Percentiles rank a stretch among this genome's conserved stretches.
These are phyloP conservation scores for Mongoloraphidia duomilia DNA, from an alignment of 2,888 invertebrate species.

Conservation along the genomic window DNA sequence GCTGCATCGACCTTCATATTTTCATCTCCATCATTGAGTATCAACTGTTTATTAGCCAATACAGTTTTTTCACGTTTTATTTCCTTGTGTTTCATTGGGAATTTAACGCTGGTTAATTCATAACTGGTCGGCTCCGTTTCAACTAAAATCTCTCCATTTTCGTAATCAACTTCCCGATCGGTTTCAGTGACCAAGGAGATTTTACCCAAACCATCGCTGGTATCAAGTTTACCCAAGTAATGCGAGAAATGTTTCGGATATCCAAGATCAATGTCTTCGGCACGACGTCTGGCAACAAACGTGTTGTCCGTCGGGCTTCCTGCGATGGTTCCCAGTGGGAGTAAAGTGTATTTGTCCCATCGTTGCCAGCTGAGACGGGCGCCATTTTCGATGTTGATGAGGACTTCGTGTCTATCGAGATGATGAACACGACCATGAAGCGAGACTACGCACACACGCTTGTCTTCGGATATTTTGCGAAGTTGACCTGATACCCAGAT, in stretches of 20 bases:
- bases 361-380: conserved; percentile 60
- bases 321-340: conserved; percentile 54
- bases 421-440: conserved; percentile 39
- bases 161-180: conserved; percentile 39
- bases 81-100: conserved; percentile 25
- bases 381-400: conserved; percentile 64
- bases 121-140: conserved; percentile 70
- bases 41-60: conserved; percentile 33
- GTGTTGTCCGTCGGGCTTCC: conserved; percentile 29
- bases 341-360: conserved; percentile 54
- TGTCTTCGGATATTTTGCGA: conserved; percentile 33
- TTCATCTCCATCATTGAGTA: conserved; percentile 28
- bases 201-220: conserved; percentile 46
- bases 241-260: conserved; percentile 31
- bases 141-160: conserved; percentile 59
- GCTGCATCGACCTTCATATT: conserved; percentile 55
- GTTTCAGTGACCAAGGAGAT: conserved; percentile 52
- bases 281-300: conserved; percentile 24
- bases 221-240: conserved; percentile 55
- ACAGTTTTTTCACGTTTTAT: conserved; percentile 36
- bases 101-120: conserved; percentile 41
- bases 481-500: conserved; percentile 60
- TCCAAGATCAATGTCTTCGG: conserved; percentile 11
- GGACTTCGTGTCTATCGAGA: conserved; percentile 47
- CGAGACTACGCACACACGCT: conserved; percentile 48